These are phyloP conservation scores for Chrysoperla carnea DNA, from an alignment of 1,140 invertebrate genomes.

Conservation along the genomic window DNA sequence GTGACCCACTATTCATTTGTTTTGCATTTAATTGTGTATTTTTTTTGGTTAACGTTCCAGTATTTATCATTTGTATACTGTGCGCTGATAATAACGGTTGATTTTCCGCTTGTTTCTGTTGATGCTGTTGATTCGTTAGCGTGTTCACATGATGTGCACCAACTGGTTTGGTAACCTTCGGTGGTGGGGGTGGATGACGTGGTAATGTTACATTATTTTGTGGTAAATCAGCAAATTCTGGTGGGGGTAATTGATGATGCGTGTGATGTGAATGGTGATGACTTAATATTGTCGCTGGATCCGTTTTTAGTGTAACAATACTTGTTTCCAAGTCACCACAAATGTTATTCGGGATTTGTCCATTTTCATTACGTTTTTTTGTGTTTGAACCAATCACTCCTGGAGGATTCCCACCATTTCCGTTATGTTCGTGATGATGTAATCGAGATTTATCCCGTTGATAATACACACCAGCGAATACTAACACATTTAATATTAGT, in stretches of 20 bases:
- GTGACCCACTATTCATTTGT: slow-evolving; percentile 12
- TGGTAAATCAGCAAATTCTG: slow-evolving; percentile 56
- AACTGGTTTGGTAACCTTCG: slow-evolving; percentile 40
- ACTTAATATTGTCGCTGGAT: slow-evolving; percentile 42
- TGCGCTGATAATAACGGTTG: slow-evolving; percentile 38
- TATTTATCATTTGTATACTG: slow-evolving; percentile 48
- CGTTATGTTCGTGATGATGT: slow-evolving; percentile 31
- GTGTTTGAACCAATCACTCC: slow-evolving; percentile 28
- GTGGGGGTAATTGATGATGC: slow-evolving; percentile 58
- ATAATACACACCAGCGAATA: slow-evolving; percentile 88
- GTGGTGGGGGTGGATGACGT: slow-evolving; percentile 48
- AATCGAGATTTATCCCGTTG: slow-evolving; percentile 70
- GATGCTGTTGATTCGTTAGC: slow-evolving; percentile 34
- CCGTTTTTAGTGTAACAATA: slow-evolving; percentile 44
- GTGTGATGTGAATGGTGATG: slow-evolving; percentile 43
- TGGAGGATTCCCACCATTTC: slow-evolving; percentile 16
- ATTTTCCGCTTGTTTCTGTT: slow-evolving; percentile 39
- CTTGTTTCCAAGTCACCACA: slow-evolving; percentile 56
- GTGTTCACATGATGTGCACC: slow-evolving; percentile 28
- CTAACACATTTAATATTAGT: slow-evolving; percentile 76
- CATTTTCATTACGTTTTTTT: slow-evolving; percentile 63
- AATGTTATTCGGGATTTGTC: slow-evolving; percentile 68
- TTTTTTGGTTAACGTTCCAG: slow-evolving; percentile 44
- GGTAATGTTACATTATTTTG: slow-evolving; percentile 45
- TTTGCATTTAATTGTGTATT: slow-evolving; percentile 40